phyloP scores from a whole-genome alignment of 1,140 invertebrate genomes.

The Lepeophtheirus salmonis region DNA sequence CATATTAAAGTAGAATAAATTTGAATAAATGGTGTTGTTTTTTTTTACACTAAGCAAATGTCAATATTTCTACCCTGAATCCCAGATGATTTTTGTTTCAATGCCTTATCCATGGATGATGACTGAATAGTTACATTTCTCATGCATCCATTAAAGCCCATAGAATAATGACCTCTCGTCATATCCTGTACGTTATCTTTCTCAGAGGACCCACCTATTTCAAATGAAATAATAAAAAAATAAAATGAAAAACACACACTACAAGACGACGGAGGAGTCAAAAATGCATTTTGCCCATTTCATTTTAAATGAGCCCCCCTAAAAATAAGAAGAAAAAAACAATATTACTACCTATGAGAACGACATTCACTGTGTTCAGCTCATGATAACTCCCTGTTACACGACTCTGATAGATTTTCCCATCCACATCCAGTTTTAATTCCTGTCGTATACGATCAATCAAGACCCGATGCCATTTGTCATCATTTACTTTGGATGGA shows the following conservation, averaged over 20 bases:
- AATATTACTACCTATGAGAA: conserved; percentile 18
- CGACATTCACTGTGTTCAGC: conserved; percentile 19
- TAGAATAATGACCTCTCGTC: conserved; percentile 20
- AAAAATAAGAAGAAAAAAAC: neutral
- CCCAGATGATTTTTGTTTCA: too few species aligned
- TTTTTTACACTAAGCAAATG: too few species aligned
- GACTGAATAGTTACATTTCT: conserved; percentile 18
- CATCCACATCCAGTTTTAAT: conserved; percentile 18
- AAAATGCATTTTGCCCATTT: too few species aligned
- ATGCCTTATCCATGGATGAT: neutral
- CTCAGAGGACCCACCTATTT: conserved; percentile 18
- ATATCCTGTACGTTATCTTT: conserved; percentile 18
- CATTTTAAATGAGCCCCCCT: neutral
- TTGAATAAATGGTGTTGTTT: too few species aligned
- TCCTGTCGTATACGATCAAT: conserved; percentile 20
- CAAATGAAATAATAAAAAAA: neutral
- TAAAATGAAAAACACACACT: too few species aligned
- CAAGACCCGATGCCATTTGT: conserved; percentile 20
- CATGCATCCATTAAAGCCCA: conserved; percentile 20
- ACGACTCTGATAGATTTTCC: conserved; percentile 15
- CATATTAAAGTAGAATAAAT: too few species aligned
- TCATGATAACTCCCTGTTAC: conserved; percentile 20
- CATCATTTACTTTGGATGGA: conserved; percentile 17
- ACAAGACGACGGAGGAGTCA: too few species aligned
- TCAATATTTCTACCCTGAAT: too few species aligned